Evolutionary conservation across 2,797 vertebrate species (phyloP), one percentile per base, ranked within the genome.

Genomic region (Helostoma temminkii): DNA sequence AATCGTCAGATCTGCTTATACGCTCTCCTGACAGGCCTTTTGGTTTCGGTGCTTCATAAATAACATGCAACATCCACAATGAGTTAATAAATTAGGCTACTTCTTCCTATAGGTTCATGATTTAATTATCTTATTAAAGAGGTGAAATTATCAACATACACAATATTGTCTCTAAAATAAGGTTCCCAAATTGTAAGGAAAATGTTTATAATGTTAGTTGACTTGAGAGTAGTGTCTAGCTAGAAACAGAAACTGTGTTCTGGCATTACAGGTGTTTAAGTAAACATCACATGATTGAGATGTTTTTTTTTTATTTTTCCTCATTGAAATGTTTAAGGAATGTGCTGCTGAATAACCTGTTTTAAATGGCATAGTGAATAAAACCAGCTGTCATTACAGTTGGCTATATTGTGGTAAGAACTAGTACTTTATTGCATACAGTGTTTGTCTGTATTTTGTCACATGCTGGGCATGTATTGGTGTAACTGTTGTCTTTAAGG

Each of bases 281-380:
- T 81, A 89, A 90, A 87, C 70, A 80, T 76, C 36, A 56, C 62
- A 59, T 54, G 30, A 30, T 22, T 77, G 70, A 73, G 65, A 49
- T 71, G 41, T 76, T 60, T 24, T 24, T 25, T 22, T 55, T 22
- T 76, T 56, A 58, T 25, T 32, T 52, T 63, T 34, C 24, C 15
- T 49, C 25, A 34, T 74, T 32, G 25, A 73, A 78, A 56, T 22
- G n/a, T 30, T 7, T 60, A 32, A 76, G 43, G 71, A 80, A 81
- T 80, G 64, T 68, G 22, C 9, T 42, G 50, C 67, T 61, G 76
- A 74, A 43, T 34, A 88, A 84, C 88, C 66, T 9, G 86, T 91
- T 91, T 85, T 76, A 85, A 88, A 86, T 68, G 47, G 14, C 58
- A 54, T 18, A 18, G 43, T 48, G 8, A 26, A 47, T n/a, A n/a